These are phyloP conservation scores for Condylostylus longicornis DNA, from an alignment of 1,140 invertebrate species.

Conservation along the genomic window DNA sequence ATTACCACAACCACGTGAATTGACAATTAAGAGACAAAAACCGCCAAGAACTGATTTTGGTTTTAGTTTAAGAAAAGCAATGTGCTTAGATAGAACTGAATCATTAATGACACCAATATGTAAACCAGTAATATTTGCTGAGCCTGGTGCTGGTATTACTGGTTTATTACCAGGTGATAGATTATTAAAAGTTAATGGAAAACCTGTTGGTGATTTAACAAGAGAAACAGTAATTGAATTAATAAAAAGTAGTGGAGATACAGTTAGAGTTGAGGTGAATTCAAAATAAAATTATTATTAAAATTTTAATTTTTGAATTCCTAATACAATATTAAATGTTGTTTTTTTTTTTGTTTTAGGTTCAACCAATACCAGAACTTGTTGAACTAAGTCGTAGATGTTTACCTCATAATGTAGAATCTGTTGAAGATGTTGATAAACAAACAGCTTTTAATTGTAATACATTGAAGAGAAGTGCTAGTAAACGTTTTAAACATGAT, in stretches of 20 bases:
- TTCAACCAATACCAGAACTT: constrained; percentile 73
- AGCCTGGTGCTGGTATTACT: constrained; percentile 69
- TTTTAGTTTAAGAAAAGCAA: constrained; percentile 78
- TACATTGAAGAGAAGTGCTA: constrained; percentile 63
- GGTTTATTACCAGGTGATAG: constrained; percentile 85
- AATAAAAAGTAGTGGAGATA: constrained; percentile 70
- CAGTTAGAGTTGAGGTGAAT: constrained; percentile 66
- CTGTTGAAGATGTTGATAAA: constrained; percentile 22
- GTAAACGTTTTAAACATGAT: constrained; percentile 50
- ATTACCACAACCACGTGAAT: constrained; percentile 55
- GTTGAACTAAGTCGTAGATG: constrained; percentile 67
- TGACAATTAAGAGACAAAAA: constrained; percentile 67
- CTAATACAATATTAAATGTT: neutral
- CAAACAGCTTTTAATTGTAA: constrained; percentile 38
- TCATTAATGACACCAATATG: constrained; percentile 31
- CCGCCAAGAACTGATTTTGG: constrained; percentile 83
- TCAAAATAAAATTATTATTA: neutral
- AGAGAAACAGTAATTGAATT: constrained; percentile 88
- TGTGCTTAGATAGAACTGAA: constrained; percentile 50
- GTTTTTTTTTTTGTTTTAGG: constrained; percentile 35
- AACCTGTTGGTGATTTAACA: constrained; percentile 66
- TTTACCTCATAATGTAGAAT: constrained; percentile 29
- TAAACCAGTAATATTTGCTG: constrained; percentile 77
- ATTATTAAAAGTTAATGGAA: constrained; percentile 78
- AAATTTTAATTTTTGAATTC: neutral